Base-by-base conservation (phyloP, 2,113 vertebrate species). In the Pterocles gutturalis region DNA sequence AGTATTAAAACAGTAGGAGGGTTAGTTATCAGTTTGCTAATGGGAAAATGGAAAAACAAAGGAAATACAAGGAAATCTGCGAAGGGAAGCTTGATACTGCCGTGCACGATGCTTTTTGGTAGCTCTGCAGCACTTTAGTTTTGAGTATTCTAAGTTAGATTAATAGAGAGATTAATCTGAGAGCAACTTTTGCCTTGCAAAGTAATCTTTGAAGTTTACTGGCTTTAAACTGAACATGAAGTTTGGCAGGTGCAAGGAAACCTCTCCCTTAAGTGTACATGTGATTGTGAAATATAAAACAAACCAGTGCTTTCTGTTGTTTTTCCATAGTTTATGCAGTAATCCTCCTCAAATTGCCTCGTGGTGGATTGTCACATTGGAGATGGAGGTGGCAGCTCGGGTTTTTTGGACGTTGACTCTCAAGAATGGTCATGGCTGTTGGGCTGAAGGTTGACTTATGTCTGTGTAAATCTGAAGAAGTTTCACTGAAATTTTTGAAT, bases 21-120 rank as follows among this genome's bases (percentile, higher is more conserved):
- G n/a, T 36, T 58, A 41, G 45, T 79, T 83, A 19, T 3, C 58
- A 49, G 33, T 67, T 71, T 90, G 62, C 36, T 79, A 31, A 26
- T 33, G 45, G 65, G 11, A 76, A 17, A 72, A 51, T 34, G 58
- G 54, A 49, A 45, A 38, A 76, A 72, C 77, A 93, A 58, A 94
- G 49, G 46, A 85, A 76, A 69, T 51, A 58, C 0, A 64, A 43
- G 46, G 78, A 69, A 33, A 69, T 62, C 36, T 1, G 6, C 49
- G 71, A 65, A 76, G 31, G 24, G 24, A 61, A 64, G 34, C 34
- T 89, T 71, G 72, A 58, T 46, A 21, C 12, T 92, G 51, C 72
- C 29, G 3, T 18, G 22, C 13, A 4, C 3, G 31, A 79, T 65
- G 61, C 51, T 84, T 43, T 0, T 0, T 26, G 20, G 45, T 71